Base-by-base conservation (phyloP, 2,113 vertebrate species). In the Rhinopomastus cyanomelas region DNA sequence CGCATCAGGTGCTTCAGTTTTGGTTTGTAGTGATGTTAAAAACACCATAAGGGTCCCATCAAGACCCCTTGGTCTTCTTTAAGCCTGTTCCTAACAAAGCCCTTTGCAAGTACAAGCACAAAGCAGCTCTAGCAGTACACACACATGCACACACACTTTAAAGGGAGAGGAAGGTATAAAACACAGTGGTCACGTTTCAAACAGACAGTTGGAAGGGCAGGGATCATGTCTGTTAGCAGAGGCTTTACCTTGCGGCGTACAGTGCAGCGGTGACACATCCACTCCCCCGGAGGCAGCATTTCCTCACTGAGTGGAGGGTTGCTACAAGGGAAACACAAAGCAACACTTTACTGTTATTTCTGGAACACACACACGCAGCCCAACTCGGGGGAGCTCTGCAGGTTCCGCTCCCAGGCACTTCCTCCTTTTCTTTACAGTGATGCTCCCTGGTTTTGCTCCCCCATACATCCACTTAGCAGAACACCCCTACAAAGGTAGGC, bases 181-280 rank as follows among this genome's bases (percentile, higher is more conserved):
- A 15, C 52, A 52, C 23, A 62, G 81, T 75, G 46, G 46, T 75
- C 61, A 26, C 17, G 8, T 87, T 83, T 64, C 85, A 36, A 6
- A 60, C 1, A 42, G 85, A 20, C 55, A 53, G 16, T 22, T 0
- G 5, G 71, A 83, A 88, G 69, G 85, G 85, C 76, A 88, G 53
- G 69, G 76, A 55, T 8, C 22, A 56, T 1, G 32, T 51, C 73
- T 85, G 57, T 65, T 49, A 30, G 5, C 59, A 76, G 85, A 93
- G 94, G 90, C 72, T 90, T 97, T 97, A 99, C 99, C 98, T 99
- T 99, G 96, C 98, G 98, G 52, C 98, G 98, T 61, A 99, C 98
- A 34, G 98, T 99, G 92, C 99, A 99, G 96, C 99, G 98, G 94
- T 99, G 99, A 97, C 99, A 99, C 98, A 99, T 99, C 99, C 99